Base-by-base conservation (phyloP, 2,888 invertebrate genomes). In the Antheraea yamamai region DNA sequence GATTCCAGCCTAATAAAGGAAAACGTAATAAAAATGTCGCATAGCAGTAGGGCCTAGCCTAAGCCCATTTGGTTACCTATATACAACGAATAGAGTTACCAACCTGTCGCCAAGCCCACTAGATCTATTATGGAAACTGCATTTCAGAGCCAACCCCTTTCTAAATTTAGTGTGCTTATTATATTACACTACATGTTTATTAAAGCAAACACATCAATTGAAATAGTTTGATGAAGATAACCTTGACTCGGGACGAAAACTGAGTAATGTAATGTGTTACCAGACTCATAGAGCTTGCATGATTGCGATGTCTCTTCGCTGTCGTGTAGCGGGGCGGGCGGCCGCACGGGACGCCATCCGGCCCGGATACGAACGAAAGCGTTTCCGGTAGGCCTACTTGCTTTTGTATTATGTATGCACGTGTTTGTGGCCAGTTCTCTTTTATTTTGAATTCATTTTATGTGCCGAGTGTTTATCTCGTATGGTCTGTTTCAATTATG, bases 341-440 rank as follows among this genome's bases (percentile, higher is more conserved):
- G 71, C 55, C 71, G 70, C 64, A 18, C 64, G 64, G 64, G 77
- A 78, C 77, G 77, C 78, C 73, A 79, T 83, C 85, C 85, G 84
- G 81, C 75, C 78, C 84, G 86, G 87, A 86, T 81, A 81, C 83
- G 83, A 81, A 80, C 82, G 82, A 81, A 70, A 79, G 79, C 81
- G 83, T 78, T 85, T 85, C 87, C 85, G 83, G 70, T 70, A 70
- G 70, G 81, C 83, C 84, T 83, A 80, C 80, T 80, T 82, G 81
- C 76, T 39, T 73, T 73, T 70, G 70, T 70, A 70, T 39, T 70
- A 70, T 70, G 39, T 39, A 70, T 39, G 70, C 39, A n/a, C 39
- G 35, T 70, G 70, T 70, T 70, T 70, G 70, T n/a, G 70, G 70
- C n/a, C 39, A 7, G n/a, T 20, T 70, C 70, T 39, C 70, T 70